These are phyloP conservation scores for Clanis bilineata DNA, from an alignment of 2,888 invertebrate species.

Conservation along the genomic window DNA sequence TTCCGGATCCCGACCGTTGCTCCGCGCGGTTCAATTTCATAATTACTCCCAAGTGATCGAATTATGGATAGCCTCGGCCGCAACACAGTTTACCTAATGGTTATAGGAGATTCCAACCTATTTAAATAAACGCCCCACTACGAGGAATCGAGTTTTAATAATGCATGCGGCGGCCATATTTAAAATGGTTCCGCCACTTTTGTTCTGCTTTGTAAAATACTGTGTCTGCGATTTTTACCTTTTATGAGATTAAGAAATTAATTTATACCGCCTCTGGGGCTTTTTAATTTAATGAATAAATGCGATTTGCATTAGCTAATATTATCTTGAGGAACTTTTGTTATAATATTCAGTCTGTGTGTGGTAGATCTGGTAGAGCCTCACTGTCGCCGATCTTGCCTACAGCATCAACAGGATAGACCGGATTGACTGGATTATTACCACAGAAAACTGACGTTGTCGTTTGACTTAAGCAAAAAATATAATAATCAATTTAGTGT, in stretches of 20 bases:
- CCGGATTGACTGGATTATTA: too few relatives aligned
- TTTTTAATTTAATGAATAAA: neutral
- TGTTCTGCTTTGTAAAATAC: neutral
- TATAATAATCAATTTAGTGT: too few relatives aligned
- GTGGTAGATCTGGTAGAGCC: too few relatives aligned
- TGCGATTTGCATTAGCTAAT: neutral
- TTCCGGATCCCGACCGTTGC: conserved; percentile 27
- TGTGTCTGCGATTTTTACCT: neutral
- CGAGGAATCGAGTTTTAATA: neutral
- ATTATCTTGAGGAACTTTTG: neutral
- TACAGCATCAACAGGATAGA: too few relatives aligned
- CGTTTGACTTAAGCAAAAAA: too few relatives aligned
- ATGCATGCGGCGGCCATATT: neutral
- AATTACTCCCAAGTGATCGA: conserved; percentile 48
- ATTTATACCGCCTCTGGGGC: neutral
- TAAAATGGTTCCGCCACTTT: neutral
- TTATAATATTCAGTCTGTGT: too few relatives aligned
- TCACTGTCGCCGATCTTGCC: too few relatives aligned
- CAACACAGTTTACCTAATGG: conserved; percentile 17
- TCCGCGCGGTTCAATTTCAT: conserved; percentile 49
- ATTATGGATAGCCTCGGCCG: conserved; percentile 43
- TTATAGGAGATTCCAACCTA: neutral
- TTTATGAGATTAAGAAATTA: neutral
- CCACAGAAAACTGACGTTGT: too few relatives aligned
- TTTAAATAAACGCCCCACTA: neutral